A percentile compares a stretch with the other conserved stretches of the same genome.
These are phyloP conservation scores for Phaedon cochleariae DNA, from an alignment of 2,888 invertebrate genomes.

Conservation along the genomic window DNA sequence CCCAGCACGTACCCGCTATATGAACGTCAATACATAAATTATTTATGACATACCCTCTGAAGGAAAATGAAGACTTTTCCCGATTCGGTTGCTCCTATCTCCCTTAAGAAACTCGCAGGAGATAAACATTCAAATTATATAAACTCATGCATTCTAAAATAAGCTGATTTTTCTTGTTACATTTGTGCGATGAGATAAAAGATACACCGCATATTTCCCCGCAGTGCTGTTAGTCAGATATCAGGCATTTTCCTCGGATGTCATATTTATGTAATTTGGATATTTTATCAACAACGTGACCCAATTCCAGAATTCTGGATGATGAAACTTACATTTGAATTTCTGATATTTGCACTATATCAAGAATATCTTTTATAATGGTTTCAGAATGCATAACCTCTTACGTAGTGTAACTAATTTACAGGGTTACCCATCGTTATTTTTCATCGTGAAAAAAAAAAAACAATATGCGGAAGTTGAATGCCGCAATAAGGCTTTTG, in stretches of 20 bases:
- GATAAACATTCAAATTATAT: slow-evolving; percentile 43
- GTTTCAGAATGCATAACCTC: too few relatives aligned
- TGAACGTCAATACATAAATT: slow-evolving; percentile 5
- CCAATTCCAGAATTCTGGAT: too few relatives aligned
- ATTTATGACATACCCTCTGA: not conserved
- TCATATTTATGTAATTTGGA: not conserved
- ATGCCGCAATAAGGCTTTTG: too few relatives aligned
- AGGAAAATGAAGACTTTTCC: slow-evolving; percentile 14
- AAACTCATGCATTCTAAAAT: slow-evolving; percentile 61
- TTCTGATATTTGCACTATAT: too few relatives aligned
- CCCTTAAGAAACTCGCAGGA: slow-evolving; percentile 7
- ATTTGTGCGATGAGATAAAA: slow-evolving; percentile 58
- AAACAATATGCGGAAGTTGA: too few relatives aligned
- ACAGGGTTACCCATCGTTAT: too few relatives aligned
- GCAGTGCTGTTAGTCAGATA: slow-evolving; percentile 52
- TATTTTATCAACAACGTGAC: not conserved
- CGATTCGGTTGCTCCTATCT: slow-evolving; percentile 3
- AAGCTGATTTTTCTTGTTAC: slow-evolving; percentile 61
- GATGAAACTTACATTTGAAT: too few relatives aligned
- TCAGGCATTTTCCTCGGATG: not conserved
- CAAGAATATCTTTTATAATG: too few relatives aligned
- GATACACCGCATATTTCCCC: slow-evolving; percentile 58
- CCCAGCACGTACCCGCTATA: not conserved
- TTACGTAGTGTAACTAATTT: too few relatives aligned
- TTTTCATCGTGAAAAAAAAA: too few relatives aligned